These are phyloP conservation scores for Chaenocephalus aceratus DNA, from an alignment of 2,113 vertebrate genomes.

Conservation along the genomic window DNA sequence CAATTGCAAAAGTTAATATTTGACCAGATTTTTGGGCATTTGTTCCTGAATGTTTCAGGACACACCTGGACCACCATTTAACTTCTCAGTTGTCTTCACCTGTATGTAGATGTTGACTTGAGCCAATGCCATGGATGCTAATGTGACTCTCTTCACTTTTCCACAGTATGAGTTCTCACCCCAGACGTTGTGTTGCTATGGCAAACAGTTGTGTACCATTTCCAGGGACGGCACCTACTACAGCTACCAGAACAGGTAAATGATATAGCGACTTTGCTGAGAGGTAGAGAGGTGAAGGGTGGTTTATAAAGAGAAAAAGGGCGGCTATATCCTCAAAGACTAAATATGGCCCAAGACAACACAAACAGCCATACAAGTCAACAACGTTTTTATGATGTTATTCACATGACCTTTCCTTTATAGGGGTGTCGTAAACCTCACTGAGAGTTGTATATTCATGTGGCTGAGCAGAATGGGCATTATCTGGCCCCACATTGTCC, in stretches of 20 bases:
- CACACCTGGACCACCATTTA: not conserved
- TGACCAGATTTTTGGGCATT: too few species aligned
- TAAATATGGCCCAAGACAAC: not conserved
- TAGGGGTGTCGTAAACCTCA: slow-evolving; percentile 4
- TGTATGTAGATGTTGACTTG: not conserved
- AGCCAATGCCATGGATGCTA: not conserved
- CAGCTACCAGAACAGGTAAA: slow-evolving; percentile 99
- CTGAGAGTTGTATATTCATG: slow-evolving; percentile 10
- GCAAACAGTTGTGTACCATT: slow-evolving; percentile 98
- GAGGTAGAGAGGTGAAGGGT: not conserved
- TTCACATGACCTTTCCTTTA: slow-evolving; percentile 2
- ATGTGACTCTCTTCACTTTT: slow-evolving; percentile 31
- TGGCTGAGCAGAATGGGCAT: slow-evolving; percentile 13
- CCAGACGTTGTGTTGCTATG: slow-evolving; percentile 98
- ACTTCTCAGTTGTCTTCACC: not conserved
- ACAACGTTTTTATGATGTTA: not conserved
- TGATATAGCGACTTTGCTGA: not conserved
- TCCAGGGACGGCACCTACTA: slow-evolving; percentile 97
- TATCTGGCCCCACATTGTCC: slow-evolving; percentile 1
- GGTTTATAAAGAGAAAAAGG: not conserved
- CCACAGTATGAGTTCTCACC: slow-evolving; percentile 97
- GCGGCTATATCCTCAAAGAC: not conserved
- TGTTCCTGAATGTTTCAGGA: too few species aligned
- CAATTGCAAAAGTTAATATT: too few species aligned
- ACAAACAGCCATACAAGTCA: not conserved